A percentile compares a stretch with the other conserved stretches of the same genome.
phyloP scores from a whole-genome alignment of 1,140 invertebrate genomes.

The Leptonema lineaticorne region DNA sequence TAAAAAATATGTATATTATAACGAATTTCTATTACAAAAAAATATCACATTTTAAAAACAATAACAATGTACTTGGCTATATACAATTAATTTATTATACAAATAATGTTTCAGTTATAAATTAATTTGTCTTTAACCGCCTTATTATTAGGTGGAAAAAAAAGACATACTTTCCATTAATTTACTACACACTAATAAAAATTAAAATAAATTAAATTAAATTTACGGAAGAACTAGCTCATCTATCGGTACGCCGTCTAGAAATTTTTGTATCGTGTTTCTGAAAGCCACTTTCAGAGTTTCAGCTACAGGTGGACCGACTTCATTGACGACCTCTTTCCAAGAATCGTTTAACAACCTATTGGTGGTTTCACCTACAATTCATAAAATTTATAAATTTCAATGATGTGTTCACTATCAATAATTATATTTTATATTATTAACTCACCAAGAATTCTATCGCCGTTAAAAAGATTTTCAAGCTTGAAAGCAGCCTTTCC shows the following conservation, averaged over 20 bases:
- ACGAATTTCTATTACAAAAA: no score
- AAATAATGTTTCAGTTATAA: no score
- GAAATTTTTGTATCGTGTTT: slow-evolving; percentile 47
- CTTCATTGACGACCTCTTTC: slow-evolving; percentile 31
- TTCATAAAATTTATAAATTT: neutral
- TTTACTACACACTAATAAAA: no score
- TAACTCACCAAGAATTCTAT: slow-evolving; percentile 43
- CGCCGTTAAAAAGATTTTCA: slow-evolving; percentile 45
- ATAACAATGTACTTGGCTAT: no score
- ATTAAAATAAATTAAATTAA: neutral
- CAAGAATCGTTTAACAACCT: slow-evolving; percentile 38
- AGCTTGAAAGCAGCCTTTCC: slow-evolving; percentile 42
- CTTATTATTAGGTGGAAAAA: no score
- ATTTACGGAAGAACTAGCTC: slow-evolving; percentile 36
- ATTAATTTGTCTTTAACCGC: no score
- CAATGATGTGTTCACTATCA: neutral
- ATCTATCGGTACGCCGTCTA: slow-evolving; percentile 48
- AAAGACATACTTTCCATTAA: no score
- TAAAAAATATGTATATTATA: no score
- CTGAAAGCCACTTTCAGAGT: slow-evolving; percentile 50
- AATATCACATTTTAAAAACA: no score
- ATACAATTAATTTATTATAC: no score
- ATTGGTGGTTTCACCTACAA: slow-evolving; percentile 35
- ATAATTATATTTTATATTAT: neutral
- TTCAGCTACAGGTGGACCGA: slow-evolving; percentile 45